Evolutionary conservation across 2,113 vertebrate species (phyloP).

Genomic region (Peromyscus maniculatus): DNA sequence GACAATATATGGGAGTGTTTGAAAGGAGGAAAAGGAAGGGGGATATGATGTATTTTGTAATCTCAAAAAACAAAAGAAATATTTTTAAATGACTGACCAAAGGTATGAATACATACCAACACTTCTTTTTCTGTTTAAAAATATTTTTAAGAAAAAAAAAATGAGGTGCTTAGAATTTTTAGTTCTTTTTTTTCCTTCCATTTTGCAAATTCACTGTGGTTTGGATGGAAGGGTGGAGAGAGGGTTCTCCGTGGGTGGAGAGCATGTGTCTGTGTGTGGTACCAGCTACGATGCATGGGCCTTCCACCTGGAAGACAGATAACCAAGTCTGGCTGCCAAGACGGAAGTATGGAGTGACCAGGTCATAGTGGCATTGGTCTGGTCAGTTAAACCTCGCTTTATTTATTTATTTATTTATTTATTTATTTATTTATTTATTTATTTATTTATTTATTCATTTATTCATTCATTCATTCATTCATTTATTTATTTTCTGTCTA

Average conservation of each 20-base stretch:
- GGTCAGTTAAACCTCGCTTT: not conserved
- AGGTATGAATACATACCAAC: not conserved
- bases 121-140: not conserved
- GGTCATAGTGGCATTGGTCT: not conserved
- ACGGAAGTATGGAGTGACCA: not conserved
- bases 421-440: no score
- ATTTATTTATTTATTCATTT: no score
- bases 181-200: conserved; percentile 10
- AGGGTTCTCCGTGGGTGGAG: conserved; percentile 2
- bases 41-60: not conserved
- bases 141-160: not conserved
- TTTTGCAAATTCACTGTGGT: conserved; percentile 32
- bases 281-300: no score
- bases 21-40: not conserved
- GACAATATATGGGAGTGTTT: not conserved
- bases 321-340: not conserved
- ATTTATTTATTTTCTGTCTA: not conserved
- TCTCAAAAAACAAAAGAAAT: not conserved
- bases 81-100: not conserved
- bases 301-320: not conserved
- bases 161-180: conserved; percentile 84
- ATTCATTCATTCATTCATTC: no score
- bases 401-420: no score
- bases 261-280: not conserved
- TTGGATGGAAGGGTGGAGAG: not conserved